Conservation (phyloP, 2,797 vertebrate species). For the Gadopsis bispinosus region DNA sequence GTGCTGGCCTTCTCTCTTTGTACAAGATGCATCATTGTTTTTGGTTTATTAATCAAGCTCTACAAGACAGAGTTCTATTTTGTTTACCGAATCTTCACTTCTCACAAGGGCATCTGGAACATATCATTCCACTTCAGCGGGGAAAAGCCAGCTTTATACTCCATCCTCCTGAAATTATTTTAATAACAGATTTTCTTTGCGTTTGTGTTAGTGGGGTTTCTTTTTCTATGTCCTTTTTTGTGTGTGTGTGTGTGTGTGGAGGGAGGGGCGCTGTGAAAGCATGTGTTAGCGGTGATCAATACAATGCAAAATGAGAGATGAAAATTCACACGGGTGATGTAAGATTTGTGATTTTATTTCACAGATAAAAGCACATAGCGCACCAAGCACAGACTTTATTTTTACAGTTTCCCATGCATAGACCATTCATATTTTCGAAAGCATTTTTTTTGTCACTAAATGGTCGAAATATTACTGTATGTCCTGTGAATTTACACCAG, state of each 20-base stretch:
- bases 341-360: constrained; percentile 1
- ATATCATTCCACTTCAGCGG: neutral
- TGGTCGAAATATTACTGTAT: neutral
- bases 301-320: neutral
- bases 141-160: neutral
- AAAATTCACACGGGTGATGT: neutral
- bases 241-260: no score
- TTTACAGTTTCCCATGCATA: neutral
- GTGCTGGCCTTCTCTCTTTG: neutral
- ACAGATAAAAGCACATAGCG: neutral
- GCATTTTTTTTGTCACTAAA: neutral
- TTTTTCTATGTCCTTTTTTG: no score
- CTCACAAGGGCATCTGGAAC: constrained; percentile 3
- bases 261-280: no score
- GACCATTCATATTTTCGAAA: neutral
- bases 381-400: neutral
- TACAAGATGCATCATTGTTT: neutral
- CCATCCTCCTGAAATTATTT: no score
- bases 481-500: neutral
- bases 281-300: neutral
- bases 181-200: neutral
- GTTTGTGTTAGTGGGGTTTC: neutral
- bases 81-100: neutral
- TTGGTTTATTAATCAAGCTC: neutral
- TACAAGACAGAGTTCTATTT: neutral